Percentiles rank a stretch among this genome's conserved stretches.
phyloP scores from a whole-genome alignment of 2,797 vertebrate species.

The Scleropages formosus region DNA sequence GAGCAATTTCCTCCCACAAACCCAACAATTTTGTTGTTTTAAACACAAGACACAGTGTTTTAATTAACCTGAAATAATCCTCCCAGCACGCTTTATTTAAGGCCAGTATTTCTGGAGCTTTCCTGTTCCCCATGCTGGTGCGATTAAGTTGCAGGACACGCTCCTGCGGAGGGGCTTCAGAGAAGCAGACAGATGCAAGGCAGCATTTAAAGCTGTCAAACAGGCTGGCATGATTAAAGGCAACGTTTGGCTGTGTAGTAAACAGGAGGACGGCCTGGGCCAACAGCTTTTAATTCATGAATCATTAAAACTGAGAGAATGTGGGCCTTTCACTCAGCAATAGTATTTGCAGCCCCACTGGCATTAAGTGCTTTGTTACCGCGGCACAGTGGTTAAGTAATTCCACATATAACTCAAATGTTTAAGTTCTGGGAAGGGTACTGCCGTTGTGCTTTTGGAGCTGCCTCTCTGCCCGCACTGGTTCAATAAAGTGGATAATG shows the following conservation, averaged over 20 bases:
- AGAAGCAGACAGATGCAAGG: slow-evolving; percentile 73
- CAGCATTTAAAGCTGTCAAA: slow-evolving; percentile 72
- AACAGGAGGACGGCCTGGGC: slow-evolving; percentile 53
- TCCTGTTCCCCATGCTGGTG: background rate
- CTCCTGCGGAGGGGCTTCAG: slow-evolving; percentile 59
- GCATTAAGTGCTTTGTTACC: background rate
- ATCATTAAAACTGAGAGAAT: slow-evolving; percentile 33
- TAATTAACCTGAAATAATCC: background rate
- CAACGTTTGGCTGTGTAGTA: slow-evolving; percentile 71
- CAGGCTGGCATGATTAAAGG: slow-evolving; percentile 74
- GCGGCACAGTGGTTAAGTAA: background rate
- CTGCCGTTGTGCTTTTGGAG: no score
- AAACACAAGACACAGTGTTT: background rate
- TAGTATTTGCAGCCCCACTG: background rate
- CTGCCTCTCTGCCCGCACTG: no score
- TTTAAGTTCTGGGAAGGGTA: no score
- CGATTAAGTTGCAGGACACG: slow-evolving; percentile 16
- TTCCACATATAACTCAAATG: no score
- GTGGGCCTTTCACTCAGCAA: slow-evolving; percentile 12
- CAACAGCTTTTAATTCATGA: slow-evolving; percentile 24
- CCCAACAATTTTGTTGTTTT: background rate
- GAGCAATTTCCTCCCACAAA: background rate
- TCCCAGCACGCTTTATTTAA: background rate
- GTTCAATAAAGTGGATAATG: no score
- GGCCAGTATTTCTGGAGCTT: background rate